phyloP scores from a whole-genome alignment of 2,888 invertebrate species.

The Flexamia atlantica region DNA sequence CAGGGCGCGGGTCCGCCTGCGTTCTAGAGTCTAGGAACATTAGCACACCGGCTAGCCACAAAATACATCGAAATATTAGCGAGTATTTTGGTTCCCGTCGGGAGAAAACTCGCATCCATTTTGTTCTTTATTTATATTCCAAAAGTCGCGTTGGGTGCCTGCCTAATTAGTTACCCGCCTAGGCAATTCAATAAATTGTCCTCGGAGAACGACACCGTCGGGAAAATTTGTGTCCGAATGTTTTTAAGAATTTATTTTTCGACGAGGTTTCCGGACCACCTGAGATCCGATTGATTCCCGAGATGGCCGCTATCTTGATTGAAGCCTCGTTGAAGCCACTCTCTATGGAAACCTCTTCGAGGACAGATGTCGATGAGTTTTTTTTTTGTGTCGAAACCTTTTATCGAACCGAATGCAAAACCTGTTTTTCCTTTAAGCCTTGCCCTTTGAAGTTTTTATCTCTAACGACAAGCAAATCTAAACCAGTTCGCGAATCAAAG shows the following conservation, averaged over 20 bases:
- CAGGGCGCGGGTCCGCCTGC: background rate
- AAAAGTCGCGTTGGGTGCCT: background rate
- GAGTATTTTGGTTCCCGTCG: slow-evolving; percentile 23
- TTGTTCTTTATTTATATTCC: slow-evolving; percentile 41
- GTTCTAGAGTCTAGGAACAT: background rate
- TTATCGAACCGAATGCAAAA: background rate
- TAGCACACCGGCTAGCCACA: background rate
- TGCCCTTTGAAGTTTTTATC: background rate
- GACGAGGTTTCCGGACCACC: background rate
- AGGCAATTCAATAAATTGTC: slow-evolving; percentile 19
- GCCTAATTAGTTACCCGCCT: slow-evolving; percentile 25
- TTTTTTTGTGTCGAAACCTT: slow-evolving; percentile 8
- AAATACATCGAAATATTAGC: slow-evolving; percentile 11
- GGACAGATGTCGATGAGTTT: slow-evolving; percentile 7
- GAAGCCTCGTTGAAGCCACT: background rate
- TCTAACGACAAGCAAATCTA: no score
- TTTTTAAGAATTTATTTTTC: slow-evolving; percentile 15
- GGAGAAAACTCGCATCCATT: slow-evolving; percentile 13
- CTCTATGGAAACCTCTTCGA: background rate
- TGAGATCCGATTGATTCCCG: background rate
- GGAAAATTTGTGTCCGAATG: background rate
- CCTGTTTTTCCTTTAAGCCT: slow-evolving; percentile 1
- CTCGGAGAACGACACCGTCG: background rate
- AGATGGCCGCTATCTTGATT: slow-evolving; percentile 6
- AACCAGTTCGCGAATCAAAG: no score